phyloP scores from a whole-genome alignment of 2,888 invertebrate species.

The Blera fallax region DNA sequence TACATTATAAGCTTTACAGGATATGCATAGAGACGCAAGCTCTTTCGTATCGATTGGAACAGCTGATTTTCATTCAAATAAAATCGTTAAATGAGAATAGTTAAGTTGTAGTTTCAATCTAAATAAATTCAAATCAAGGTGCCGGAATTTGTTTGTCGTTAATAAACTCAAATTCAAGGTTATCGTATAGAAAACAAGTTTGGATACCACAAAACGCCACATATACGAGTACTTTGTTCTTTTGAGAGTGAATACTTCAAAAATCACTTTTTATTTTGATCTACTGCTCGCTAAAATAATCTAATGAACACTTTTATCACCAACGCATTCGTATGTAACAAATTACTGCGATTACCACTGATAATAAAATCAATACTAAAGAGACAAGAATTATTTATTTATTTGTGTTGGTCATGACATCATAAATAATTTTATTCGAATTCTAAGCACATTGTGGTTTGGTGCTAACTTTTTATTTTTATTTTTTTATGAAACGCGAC shows the following conservation, averaged over 20 bases:
- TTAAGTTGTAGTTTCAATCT: neutral
- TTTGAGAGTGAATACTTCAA: neutral
- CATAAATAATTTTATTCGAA: constrained; percentile 54
- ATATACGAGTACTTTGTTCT: neutral
- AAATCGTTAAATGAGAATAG: neutral
- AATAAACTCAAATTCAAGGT: constrained; percentile 29
- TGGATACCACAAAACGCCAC: constrained; percentile 7
- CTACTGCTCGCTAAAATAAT: neutral
- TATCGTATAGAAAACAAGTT: neutral
- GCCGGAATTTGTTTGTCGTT: neutral
- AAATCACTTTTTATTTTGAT: neutral
- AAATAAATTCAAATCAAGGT: neutral
- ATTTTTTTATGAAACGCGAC: neutral
- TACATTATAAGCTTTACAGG: constrained; percentile 18
- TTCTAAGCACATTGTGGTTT: constrained; percentile 27
- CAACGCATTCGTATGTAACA: constrained; percentile 29
- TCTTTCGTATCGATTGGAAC: constrained; percentile 35
- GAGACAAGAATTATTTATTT: constrained; percentile 14
- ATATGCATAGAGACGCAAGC: constrained; percentile 11
- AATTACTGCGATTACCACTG: constrained; percentile 13
- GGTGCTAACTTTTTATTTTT: neutral
- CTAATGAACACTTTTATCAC: constrained; percentile 1
- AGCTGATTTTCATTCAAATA: constrained; percentile 47
- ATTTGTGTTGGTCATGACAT: constrained; percentile 55
- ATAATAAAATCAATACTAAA: constrained; percentile 47